Conservation (phyloP, 2,888 invertebrate species). For the Dione vanillae region DNA sequence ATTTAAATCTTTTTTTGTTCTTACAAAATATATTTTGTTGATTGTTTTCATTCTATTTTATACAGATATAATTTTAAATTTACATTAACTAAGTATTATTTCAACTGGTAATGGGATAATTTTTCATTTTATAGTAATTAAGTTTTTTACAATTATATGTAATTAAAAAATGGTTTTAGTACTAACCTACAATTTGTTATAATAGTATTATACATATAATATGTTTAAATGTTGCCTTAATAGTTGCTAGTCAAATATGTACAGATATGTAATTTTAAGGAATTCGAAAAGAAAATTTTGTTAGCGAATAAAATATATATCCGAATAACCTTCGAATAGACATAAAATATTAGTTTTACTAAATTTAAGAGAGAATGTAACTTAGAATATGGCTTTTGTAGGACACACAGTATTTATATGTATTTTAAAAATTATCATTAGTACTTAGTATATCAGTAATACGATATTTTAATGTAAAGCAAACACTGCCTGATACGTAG, state of each 20-base stretch:
- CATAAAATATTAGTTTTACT: neutral
- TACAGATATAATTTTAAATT: neutral
- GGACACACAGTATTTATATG: constrained; percentile 6
- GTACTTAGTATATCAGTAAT: neutral
- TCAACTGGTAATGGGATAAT: neutral
- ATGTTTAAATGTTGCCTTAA: constrained; percentile 61
- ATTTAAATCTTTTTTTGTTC: neutral
- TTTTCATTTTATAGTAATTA: constrained; percentile 3
- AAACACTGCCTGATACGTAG: constrained; percentile 12
- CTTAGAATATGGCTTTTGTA: constrained; percentile 15
- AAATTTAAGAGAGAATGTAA: constrained; percentile 8
- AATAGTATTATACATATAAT: constrained; percentile 10
- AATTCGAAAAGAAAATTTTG: constrained; percentile 3
- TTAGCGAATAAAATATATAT: neutral
- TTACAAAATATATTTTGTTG: constrained; percentile 7
- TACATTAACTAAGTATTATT: neutral
- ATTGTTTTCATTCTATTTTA: constrained; percentile 16
- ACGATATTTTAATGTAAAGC: constrained; percentile 1
- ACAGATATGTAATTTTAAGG: constrained; percentile 30
- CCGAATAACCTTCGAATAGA: constrained; percentile 4
- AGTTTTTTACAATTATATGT: constrained; percentile 18
- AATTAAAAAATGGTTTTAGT: neutral
- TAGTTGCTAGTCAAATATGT: constrained; percentile 62
- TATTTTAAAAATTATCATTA: constrained; percentile 12
- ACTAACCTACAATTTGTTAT: constrained; percentile 21